A percentile compares a stretch with the other conserved stretches of the same genome.
phyloP scores from a whole-genome alignment of 2,113 vertebrate species.

The Microtus montanus region DNA sequence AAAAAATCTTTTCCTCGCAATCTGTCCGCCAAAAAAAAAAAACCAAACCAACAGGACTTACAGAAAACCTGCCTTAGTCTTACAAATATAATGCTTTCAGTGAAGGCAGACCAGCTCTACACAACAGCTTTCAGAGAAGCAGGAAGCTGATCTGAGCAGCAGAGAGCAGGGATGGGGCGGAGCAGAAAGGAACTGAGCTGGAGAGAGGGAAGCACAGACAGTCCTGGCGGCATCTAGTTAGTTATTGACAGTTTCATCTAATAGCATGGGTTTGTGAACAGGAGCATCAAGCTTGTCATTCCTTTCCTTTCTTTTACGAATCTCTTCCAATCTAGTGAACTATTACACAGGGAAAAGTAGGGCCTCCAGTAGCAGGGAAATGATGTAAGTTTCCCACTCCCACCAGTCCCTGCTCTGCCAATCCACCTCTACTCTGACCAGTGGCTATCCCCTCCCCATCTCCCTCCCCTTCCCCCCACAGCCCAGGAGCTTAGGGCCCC shows the following conservation, averaged over 20 bases:
- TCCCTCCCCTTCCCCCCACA: conserved; percentile 37
- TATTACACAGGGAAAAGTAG: conserved; percentile 61
- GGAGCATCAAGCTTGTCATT: conserved; percentile 36
- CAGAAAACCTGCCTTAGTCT: conserved; percentile 65
- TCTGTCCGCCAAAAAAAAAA: conserved; percentile 56
- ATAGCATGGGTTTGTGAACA: conserved; percentile 61
- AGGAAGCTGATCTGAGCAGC: conserved; percentile 87
- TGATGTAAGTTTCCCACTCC: conserved; percentile 82
- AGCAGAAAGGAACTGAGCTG: conserved; percentile 77
- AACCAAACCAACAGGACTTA: conserved; percentile 59
- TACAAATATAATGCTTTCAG: conserved; percentile 79
- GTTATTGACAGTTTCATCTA: conserved; percentile 72
- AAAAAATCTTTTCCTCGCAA: background rate
- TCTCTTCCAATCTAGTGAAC: conserved; percentile 68
- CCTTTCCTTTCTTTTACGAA: conserved; percentile 62
- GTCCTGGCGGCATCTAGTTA: conserved; percentile 66
- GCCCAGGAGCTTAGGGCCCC: conserved; percentile 29
- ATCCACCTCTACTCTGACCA: conserved; percentile 79
- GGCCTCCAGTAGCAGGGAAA: conserved; percentile 80
- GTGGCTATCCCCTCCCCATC: conserved; percentile 51
- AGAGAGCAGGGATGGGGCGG: conserved; percentile 83
- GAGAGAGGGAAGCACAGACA: conserved; percentile 73
- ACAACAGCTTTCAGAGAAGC: conserved; percentile 81
- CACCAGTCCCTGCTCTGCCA: conserved; percentile 75
- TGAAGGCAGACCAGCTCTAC: conserved; percentile 73